phyloP scores from a whole-genome alignment of 1,140 invertebrate species.

The Zaprionus ornatus region DNA sequence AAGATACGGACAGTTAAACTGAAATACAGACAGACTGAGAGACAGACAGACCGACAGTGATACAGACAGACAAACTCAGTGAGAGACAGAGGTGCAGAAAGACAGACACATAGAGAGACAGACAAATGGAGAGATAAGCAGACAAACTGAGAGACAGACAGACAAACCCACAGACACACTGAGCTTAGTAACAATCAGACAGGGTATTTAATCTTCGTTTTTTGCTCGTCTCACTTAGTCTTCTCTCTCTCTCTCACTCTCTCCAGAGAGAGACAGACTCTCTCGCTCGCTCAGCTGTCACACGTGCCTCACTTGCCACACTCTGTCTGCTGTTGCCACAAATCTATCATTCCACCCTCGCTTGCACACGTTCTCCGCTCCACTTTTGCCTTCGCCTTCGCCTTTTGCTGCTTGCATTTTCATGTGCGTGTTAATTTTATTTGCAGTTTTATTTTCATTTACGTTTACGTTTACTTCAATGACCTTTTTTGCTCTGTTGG shows the following conservation, averaged over 20 bases:
- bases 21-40: too few species aligned
- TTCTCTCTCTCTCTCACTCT: neutral
- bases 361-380: neutral
- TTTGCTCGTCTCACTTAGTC: neutral
- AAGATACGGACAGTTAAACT: too few species aligned
- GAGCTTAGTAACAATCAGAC: neutral
- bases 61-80: too few species aligned
- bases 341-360: conserved; percentile 8
- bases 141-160: neutral
- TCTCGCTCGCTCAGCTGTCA: neutral
- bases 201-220: conserved; percentile 3
- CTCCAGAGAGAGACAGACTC: too few species aligned
- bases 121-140: neutral
- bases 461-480: conserved; percentile 51
- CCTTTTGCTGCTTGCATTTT: conserved; percentile 36
- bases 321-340: neutral
- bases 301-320: neutral
- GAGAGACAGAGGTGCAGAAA: too few species aligned
- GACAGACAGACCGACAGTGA: too few species aligned
- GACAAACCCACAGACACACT: neutral
- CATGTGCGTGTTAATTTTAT: conserved; percentile 62
- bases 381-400: neutral
- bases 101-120: neutral
- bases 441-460: conserved; percentile 64
- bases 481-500: conserved; percentile 49